phyloP scores from a whole-genome alignment of 2,797 vertebrate species.

The Nasua narica region DNA sequence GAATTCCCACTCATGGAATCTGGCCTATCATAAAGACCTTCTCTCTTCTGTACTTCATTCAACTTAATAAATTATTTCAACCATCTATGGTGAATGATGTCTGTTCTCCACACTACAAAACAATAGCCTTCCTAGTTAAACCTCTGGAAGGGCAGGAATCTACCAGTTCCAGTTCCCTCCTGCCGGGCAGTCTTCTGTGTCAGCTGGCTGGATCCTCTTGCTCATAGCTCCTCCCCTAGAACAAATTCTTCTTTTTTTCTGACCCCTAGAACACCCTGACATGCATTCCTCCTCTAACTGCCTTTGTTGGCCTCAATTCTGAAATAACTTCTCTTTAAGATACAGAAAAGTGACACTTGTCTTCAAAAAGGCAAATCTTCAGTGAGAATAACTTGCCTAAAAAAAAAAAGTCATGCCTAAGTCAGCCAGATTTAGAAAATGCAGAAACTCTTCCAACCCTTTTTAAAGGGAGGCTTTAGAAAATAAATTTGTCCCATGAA shows the following conservation, averaged over 20 bases:
- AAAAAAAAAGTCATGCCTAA: not conserved
- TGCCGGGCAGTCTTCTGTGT: not conserved
- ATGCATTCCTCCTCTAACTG: not conserved
- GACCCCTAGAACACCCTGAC: not conserved
- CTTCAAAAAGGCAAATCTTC: not conserved
- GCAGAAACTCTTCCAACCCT: not conserved
- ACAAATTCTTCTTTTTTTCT: not conserved
- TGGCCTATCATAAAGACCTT: constrained; percentile 69
- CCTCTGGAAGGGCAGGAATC: not conserved
- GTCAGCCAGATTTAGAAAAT: not conserved
- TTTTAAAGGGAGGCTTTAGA: not conserved
- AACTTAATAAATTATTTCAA: constrained; percentile 62
- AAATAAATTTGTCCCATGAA: not conserved
- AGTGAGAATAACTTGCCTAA: not conserved
- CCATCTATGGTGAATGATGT: not conserved
- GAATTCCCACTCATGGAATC: constrained; percentile 70
- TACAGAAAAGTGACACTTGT: not conserved
- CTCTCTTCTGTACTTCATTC: constrained; percentile 57
- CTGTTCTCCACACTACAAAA: not conserved
- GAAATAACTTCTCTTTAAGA: not conserved
- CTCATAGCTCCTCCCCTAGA: not conserved
- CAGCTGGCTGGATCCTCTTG: not conserved
- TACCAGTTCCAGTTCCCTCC: not conserved
- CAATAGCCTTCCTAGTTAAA: not conserved
- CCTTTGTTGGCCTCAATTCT: constrained; percentile 4